These are phyloP conservation scores for Cheilosia variabilis DNA, from an alignment of 2,888 invertebrate species.

Conservation along the genomic window DNA sequence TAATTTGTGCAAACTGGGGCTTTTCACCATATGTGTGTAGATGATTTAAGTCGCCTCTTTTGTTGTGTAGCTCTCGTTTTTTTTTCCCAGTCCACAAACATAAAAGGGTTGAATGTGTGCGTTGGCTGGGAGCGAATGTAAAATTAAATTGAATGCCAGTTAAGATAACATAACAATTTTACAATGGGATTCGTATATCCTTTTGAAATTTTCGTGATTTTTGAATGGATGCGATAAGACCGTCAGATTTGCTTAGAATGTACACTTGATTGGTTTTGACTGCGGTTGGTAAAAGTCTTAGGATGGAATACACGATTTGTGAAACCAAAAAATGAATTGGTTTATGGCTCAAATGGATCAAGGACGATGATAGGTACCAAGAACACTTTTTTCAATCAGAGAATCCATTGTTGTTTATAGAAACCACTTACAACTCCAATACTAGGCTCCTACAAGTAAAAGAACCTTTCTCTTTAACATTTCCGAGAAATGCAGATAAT, in stretches of 20 bases:
- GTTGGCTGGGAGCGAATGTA: constrained; percentile 20
- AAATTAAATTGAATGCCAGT: constrained; percentile 44
- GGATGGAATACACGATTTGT: too few relatives aligned
- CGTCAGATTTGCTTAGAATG: background rate
- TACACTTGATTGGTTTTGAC: too few relatives aligned
- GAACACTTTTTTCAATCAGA: too few relatives aligned
- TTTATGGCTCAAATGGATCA: too few relatives aligned
- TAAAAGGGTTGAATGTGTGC: constrained; percentile 44
- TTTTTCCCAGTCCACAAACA: constrained; percentile 6
- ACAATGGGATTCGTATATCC: constrained; percentile 20
- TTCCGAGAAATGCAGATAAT: too few relatives aligned
- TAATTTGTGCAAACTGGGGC: constrained; percentile 41
- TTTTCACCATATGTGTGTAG: constrained; percentile 6
- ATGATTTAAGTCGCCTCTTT: constrained; percentile 5
- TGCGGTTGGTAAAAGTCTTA: too few relatives aligned
- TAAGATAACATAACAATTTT: constrained; percentile 47
- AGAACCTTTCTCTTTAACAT: too few relatives aligned
- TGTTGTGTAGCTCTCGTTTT: constrained; percentile 15
- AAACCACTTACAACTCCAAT: too few relatives aligned
- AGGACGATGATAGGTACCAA: too few relatives aligned
- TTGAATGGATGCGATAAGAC: background rate
- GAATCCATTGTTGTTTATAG: too few relatives aligned
- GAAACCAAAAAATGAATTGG: too few relatives aligned
- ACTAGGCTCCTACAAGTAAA: too few relatives aligned
- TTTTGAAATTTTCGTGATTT: background rate